phyloP scores from a whole-genome alignment of 2,113 vertebrate species.

The Colossoma macropomum region DNA sequence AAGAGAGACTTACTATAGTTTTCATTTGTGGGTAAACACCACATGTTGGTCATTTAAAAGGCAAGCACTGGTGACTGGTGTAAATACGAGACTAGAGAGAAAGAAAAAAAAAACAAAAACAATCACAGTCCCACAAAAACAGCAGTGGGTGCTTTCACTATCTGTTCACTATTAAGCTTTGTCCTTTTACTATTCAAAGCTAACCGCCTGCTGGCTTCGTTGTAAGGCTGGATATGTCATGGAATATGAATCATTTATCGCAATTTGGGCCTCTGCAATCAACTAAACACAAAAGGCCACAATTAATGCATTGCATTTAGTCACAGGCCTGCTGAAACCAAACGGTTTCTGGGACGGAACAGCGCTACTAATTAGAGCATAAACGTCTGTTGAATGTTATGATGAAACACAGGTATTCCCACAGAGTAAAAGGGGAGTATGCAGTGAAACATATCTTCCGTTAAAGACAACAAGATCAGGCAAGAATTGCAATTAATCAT shows the following conservation, averaged over 20 bases:
- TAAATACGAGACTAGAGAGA: background rate
- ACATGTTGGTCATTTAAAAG: background rate
- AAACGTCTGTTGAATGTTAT: background rate
- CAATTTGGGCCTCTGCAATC: background rate
- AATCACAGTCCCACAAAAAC: background rate
- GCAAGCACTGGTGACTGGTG: background rate
- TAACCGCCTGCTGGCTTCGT: background rate
- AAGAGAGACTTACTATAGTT: background rate
- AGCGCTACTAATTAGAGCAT: background rate
- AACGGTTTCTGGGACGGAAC: background rate
- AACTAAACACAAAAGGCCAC: background rate
- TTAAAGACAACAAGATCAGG: background rate
- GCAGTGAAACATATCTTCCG: background rate
- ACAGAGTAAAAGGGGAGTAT: background rate
- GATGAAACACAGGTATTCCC: background rate
- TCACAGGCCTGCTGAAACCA: slow-evolving; percentile 8
- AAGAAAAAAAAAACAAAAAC: background rate
- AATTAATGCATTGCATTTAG: background rate
- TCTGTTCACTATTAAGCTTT: background rate
- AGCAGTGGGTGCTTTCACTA: background rate
- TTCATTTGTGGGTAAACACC: slow-evolving; percentile 1
- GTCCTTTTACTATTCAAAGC: background rate
- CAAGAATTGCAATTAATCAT: background rate
- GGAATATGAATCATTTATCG: background rate
- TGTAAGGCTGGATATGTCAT: background rate